Percentiles rank a stretch among this genome's conserved stretches.
phyloP scores from a whole-genome alignment of 1,140 invertebrate species.

The Manduca sexta region DNA sequence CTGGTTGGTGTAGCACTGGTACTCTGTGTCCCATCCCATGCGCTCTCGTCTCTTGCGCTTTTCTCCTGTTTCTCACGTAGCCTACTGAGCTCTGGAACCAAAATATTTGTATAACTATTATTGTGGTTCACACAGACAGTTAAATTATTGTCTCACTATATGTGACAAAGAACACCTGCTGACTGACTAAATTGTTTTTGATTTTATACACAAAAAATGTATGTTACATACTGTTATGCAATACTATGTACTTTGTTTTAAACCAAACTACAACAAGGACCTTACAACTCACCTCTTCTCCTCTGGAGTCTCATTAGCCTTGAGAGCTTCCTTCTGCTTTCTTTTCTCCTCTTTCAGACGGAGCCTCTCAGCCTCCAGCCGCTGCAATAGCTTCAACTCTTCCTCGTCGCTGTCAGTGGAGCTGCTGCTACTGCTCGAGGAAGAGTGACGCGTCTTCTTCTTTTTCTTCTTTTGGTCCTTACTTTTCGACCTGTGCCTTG shows the following conservation, averaged over 20 bases:
- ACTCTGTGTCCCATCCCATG: conserved; percentile 98
- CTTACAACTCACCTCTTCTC: conserved; percentile 81
- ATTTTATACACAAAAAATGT: not conserved
- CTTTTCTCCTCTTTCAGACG: conserved; percentile 79
- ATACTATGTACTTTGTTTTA: no score
- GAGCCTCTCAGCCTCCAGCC: conserved; percentile 81
- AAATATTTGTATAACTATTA: no score
- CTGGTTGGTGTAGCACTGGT: conserved; percentile 96
- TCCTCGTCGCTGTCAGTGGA: conserved; percentile 68
- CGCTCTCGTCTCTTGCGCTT: conserved; percentile 87
- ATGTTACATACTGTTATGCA: not conserved
- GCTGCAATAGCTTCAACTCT: conserved; percentile 80
- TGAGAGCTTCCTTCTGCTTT: conserved; percentile 86
- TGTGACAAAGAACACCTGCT: no score
- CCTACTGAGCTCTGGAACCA: conserved; percentile 79
- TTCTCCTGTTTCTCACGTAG: conserved; percentile 94
- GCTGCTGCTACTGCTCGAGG: conserved; percentile 12
- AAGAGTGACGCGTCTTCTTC: conserved; percentile 32
- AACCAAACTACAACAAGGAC: not conserved
- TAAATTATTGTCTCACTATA: no score
- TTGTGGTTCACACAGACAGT: no score
- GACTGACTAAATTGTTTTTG: no score
- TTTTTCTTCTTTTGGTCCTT: conserved; percentile 57
- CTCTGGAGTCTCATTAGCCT: conserved; percentile 95
- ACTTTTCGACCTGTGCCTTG: conserved; percentile 35